Evolutionary conservation across 2,888 invertebrate species (phyloP), one percentile per base, ranked within the genome.

Genomic region (Aquatica leii): DNA sequence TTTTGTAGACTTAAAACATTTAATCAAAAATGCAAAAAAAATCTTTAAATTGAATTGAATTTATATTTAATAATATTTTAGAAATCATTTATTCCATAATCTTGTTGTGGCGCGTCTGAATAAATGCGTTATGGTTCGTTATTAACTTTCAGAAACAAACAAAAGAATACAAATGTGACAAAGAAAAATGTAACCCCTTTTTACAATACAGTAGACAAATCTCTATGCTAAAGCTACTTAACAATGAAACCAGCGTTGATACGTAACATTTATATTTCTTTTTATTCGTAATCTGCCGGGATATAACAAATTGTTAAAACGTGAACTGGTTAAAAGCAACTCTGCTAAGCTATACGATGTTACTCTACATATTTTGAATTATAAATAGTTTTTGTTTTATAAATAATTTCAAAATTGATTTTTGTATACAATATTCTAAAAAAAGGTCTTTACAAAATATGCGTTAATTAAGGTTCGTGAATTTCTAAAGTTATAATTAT

Each of bases 151-250:
- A 8, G 8, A 4, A 17, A 9, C 41, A 14, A 3, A 20, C 46
- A 18, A 46, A 46, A 17, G 46, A 20, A 46, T 46, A 46, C n/a
- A 51, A 51, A 34, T 51, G 34, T 34, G 14, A 50, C 31, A 31
- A 49, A 49, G 6, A 49, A 21, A 14, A 49, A 49, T 24, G 24
- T 24, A 24, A 2, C 21, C 41, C 15, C 18, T 20, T 18, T 46
- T 46, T n/a, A 17, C 46, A 18, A n/a, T 20, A 43, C 17, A 43
- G 43, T 43, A 15, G 43, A 37, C 37, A 37, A 37, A 37, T 37
- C 37, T 37, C 11, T 37, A 12, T 37, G 37, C 12, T 4, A 11
- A 37, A 37, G 37, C 12, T 37, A 37, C 46, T 46, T 18, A 18
- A 46, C 46, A 46, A 46, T 17, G 8, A 46, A 46, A 17, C 17